A percentile compares a stretch with the other conserved stretches of the same genome.
Evolutionary conservation across 2,888 invertebrate genomes (phyloP).

Genomic region (Rhodophaea formosa): DNA sequence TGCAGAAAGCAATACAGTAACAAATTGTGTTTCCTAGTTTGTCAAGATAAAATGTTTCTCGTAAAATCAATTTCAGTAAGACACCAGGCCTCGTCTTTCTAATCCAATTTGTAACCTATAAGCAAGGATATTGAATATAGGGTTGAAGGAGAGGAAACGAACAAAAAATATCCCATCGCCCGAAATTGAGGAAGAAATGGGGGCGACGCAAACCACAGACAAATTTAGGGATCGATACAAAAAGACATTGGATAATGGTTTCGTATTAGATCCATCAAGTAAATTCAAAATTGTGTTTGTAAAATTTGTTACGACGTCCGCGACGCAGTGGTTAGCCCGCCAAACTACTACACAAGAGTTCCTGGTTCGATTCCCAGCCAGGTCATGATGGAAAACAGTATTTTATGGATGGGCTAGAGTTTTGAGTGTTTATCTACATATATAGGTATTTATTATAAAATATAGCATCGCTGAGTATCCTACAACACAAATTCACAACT

Average conservation of each 20-base stretch:
- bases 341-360: too few relatives aligned
- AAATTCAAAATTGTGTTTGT: too few relatives aligned
- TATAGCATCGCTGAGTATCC: too few relatives aligned
- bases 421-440: too few relatives aligned
- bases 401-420: too few relatives aligned
- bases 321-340: too few relatives aligned
- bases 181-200: constrained; percentile 45
- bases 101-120: constrained; percentile 60
- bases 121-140: constrained; percentile 52
- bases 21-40: constrained; percentile 32
- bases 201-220: constrained; percentile 35
- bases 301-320: too few relatives aligned
- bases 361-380: too few relatives aligned
- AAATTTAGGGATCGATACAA: constrained; percentile 10
- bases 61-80: constrained; percentile 48
- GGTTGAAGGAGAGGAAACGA: constrained; percentile 40
- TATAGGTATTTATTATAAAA: too few relatives aligned
- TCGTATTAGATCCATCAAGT: too few relatives aligned
- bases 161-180: constrained; percentile 49
- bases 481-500: too few relatives aligned
- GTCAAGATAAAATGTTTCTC: constrained; percentile 37
- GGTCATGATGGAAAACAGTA: too few relatives aligned
- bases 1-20: constrained; percentile 21
- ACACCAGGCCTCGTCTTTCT: constrained; percentile 49
- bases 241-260: not conserved